These are phyloP conservation scores for Zygaena filipendulae DNA, from an alignment of 2,888 invertebrate species.

Conservation along the genomic window DNA sequence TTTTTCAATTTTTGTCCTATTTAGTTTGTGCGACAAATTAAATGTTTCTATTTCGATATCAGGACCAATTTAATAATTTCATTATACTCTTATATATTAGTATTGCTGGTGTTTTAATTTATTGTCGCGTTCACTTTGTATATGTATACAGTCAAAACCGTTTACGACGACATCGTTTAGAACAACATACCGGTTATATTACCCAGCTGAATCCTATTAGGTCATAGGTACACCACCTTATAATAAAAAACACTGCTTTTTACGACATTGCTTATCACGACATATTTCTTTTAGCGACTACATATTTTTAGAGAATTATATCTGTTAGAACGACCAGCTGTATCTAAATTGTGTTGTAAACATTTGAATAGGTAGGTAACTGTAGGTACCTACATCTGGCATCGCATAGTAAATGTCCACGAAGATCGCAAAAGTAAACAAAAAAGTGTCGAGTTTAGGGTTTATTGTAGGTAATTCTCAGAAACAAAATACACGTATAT, in stretches of 20 bases:
- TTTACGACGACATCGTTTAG: conserved; percentile 2
- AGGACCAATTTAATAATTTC: conserved; percentile 17
- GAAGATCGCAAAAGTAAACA: no score
- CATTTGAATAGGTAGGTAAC: neutral
- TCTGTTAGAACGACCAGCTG: conserved; percentile 1
- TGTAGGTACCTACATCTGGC: neutral
- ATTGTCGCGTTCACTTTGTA: no score
- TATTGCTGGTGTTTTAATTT: no score
- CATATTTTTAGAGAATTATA: neutral
- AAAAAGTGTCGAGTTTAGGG: no score
- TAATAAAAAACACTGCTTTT: neutral
- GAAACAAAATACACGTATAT: conserved; percentile 1
- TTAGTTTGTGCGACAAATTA: no score
- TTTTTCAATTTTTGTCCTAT: no score
- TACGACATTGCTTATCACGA: neutral
- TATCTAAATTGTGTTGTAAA: no score
- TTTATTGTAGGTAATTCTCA: neutral
- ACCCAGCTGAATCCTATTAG: conserved; percentile 1
- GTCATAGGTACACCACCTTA: no score
- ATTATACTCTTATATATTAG: no score
- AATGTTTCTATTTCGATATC: no score
- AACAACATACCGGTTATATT: conserved; percentile 3
- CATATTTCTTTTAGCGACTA: neutral
- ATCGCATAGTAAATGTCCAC: neutral
- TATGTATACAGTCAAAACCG: neutral